Evolutionary conservation across 2,113 vertebrate species (phyloP), one percentile per base, ranked within the genome.

Genomic region (Ailuropoda melanoleuca): DNA sequence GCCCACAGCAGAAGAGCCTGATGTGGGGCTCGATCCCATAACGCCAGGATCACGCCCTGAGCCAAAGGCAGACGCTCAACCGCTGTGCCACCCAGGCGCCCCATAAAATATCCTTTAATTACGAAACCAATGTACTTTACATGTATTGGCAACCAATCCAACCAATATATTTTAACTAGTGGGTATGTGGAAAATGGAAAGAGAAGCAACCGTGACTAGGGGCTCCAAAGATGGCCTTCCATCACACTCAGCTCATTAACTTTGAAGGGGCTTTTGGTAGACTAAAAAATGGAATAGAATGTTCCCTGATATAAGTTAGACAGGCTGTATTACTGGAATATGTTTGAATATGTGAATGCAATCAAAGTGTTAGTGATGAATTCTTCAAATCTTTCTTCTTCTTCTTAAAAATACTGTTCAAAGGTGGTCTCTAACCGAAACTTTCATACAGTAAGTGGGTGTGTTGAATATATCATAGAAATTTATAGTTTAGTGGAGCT

Each of bases 331-430:
- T 97, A 82, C 56, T 94, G 53, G 88, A 91, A 87, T 58, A 68
- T 55, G 64, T 13, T 77, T 68, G 90, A 92, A 77, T 96, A 96
- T 95, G 83, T 95, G 96, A 89, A 97, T 97, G 19, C 50, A 98
- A 98, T 96, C 89, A 89, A 68, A 90, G 50, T 80, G n/a, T 93
- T 93, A 96, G 72, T 75, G 97, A 91, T 93, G 72, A 93, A 96
- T 97, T 91, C 66, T 96, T 97, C 34, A 85, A 93, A 91, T 88
- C 53, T 60, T 60, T 86, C 23, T 90, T 64, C 86, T 66, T 55
- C 34, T 46, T n/a, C 64, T 10, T 14, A 37, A 53, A 86, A 77
- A 95, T 95, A 80, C 72, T 84, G 29, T 87, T 97, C 60, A 83
- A 64, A 96, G 92, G 95, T 97, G 87, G 90, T 95, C 87, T 96